Evolutionary conservation across 1,140 invertebrate genomes (phyloP).

Genomic region (Atta cephalotes): DNA sequence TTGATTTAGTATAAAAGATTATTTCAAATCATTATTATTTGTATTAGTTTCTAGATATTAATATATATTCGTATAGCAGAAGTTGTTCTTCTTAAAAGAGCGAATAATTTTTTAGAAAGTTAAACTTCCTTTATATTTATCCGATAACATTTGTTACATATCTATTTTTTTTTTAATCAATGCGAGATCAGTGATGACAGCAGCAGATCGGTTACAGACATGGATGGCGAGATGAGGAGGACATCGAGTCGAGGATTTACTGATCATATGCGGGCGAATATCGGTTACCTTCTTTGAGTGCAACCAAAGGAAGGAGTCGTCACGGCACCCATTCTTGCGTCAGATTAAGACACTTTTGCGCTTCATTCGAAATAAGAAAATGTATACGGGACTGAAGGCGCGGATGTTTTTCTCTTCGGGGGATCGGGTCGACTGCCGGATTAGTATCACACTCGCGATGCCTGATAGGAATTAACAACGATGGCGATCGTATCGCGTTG

Average conservation of each 20-base stretch:
- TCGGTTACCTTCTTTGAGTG: conserved; percentile 56
- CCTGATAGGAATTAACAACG: conserved; percentile 74
- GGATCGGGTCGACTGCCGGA: conserved; percentile 72
- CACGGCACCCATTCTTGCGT: conserved; percentile 62
- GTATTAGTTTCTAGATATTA: neutral
- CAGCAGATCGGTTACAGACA: conserved; percentile 39
- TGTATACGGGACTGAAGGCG: neutral
- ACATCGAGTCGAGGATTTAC: conserved; percentile 63
- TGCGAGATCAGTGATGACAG: neutral
- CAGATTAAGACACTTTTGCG: conserved; percentile 75
- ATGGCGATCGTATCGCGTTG: conserved; percentile 67
- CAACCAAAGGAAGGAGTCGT: conserved; percentile 40
- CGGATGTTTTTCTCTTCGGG: conserved; percentile 65
- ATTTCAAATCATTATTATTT: neutral
- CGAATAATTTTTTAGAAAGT: conserved; percentile 4
- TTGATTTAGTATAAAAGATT: neutral
- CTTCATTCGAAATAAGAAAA: conserved; percentile 44
- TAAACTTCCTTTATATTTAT: neutral
- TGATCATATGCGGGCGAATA: conserved; percentile 12
- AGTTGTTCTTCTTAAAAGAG: neutral
- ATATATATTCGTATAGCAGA: neutral
- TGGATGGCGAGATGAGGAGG: conserved; percentile 49
- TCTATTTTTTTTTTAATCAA: neutral
- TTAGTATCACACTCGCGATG: conserved; percentile 73
- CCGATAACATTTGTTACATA: neutral